Percentiles rank a stretch among this genome's conserved stretches.
phyloP scores from a whole-genome alignment of 2,888 invertebrate genomes.

The Melanotus villosus region DNA sequence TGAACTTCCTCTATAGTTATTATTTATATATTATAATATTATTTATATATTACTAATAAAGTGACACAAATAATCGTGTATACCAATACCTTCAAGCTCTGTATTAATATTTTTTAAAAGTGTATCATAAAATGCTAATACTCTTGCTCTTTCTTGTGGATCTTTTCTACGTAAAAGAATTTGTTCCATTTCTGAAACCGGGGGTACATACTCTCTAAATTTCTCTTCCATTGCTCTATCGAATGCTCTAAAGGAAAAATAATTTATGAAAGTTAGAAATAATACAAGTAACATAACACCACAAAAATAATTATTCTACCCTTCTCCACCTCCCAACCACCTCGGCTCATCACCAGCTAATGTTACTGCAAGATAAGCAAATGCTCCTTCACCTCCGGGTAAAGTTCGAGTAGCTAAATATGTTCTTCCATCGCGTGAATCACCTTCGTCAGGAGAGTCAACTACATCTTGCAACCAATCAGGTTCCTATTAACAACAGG shows the following conservation, averaged over 20 bases:
- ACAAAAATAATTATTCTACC: constrained; percentile 46
- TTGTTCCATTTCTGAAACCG: constrained; percentile 64
- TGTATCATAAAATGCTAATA: constrained; percentile 66
- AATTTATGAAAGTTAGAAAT: not conserved
- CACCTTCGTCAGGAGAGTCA: constrained; percentile 51
- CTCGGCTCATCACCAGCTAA: constrained; percentile 64
- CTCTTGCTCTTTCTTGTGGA: constrained; percentile 63
- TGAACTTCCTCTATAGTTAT: constrained; percentile 48
- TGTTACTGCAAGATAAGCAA: constrained; percentile 68
- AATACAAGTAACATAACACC: not conserved
- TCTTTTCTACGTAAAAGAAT: constrained; percentile 64
- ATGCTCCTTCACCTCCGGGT: constrained; percentile 67
- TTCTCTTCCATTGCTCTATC: constrained; percentile 59
- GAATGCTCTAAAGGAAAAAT: constrained; percentile 52
- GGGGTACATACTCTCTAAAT: constrained; percentile 60
- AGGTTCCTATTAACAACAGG: constrained; percentile 54
- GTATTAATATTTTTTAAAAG: constrained; percentile 66
- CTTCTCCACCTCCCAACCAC: constrained; percentile 64
- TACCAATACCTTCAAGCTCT: constrained; percentile 66
- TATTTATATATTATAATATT: too few relatives aligned
- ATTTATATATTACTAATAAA: too few relatives aligned
- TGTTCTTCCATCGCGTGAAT: constrained; percentile 64
- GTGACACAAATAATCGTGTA: too few relatives aligned
- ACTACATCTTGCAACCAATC: constrained; percentile 62
- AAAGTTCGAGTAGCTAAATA: constrained; percentile 69